phyloP scores from a whole-genome alignment of 37 sponge, comb jelly and placozoan genomes.

The Halichondria panicea region DNA sequence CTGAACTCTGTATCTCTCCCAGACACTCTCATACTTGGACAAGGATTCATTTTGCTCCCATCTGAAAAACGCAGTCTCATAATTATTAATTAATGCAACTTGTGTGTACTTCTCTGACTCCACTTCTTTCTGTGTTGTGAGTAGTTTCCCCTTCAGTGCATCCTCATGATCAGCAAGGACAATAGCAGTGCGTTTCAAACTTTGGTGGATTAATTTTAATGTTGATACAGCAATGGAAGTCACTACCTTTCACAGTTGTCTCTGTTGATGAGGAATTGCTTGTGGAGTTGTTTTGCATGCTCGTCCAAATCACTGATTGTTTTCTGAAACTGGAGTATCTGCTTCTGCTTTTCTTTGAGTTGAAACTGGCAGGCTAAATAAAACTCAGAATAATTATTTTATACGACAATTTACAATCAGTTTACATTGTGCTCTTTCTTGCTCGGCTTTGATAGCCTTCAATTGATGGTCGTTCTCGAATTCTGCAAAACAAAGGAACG shows the following conservation, averaged over 20 bases:
- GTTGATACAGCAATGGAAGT: neutral
- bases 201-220: conserved; percentile 1
- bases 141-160: conserved; percentile 39
- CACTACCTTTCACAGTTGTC: conserved; percentile 52
- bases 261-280: conserved; percentile 12
- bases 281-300: conserved; percentile 17
- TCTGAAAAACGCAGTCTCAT: conserved; percentile 1
- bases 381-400: neutral
- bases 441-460: conserved; percentile 42
- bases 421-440: conserved; percentile 38
- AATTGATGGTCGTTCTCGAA: conserved; percentile 55
- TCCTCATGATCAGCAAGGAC: conserved; percentile 58
- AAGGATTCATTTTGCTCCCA: conserved; percentile 13
- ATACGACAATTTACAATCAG: neutral
- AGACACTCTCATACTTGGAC: conserved; percentile 31
- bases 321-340: conserved; percentile 15
- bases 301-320: conserved; percentile 3
- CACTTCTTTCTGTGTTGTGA: neutral
- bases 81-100: neutral
- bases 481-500: conserved; percentile 11
- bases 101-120: conserved; percentile 21
- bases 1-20: conserved; percentile 26
- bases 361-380: conserved; percentile 26
- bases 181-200: conserved; percentile 38
- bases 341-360: conserved; percentile 11